A percentile compares a stretch with the other conserved stretches of the same genome.
Evolutionary conservation across 2,797 vertebrate species (phyloP).

Genomic region (Myotis planiceps): DNA sequence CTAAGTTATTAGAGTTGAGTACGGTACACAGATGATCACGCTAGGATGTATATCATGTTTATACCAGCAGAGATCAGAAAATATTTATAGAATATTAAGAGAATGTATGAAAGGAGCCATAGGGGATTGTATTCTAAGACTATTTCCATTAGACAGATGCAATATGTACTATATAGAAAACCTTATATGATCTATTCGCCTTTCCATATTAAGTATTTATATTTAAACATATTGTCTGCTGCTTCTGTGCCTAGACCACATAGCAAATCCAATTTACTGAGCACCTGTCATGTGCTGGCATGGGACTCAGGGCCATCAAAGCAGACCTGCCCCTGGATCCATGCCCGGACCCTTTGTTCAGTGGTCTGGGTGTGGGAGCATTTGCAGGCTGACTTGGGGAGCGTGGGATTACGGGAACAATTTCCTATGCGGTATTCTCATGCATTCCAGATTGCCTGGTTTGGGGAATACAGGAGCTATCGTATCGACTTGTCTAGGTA

Average conservation of each 20-base stretch:
- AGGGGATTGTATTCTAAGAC: not conserved
- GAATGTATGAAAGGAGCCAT: not conserved
- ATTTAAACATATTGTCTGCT: not conserved
- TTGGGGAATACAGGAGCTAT: rapidly evolving
- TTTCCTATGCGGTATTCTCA: rapidly evolving
- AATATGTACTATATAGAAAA: no score
- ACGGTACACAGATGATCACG: rapidly evolving
- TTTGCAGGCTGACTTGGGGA: not conserved
- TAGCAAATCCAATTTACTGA: not conserved
- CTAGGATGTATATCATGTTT: rapidly evolving
- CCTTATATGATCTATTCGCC: not conserved
- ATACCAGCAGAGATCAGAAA: not conserved
- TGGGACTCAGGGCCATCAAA: not conserved
- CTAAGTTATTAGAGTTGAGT: not conserved
- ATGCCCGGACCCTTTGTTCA: no score
- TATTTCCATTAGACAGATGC: not conserved
- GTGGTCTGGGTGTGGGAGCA: not conserved
- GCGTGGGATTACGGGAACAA: rapidly evolving
- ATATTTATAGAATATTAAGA: not conserved
- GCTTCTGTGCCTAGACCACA: not conserved
- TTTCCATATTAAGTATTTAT: not conserved
- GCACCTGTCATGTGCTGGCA: not conserved
- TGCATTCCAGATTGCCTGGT: not conserved
- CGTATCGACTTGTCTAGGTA: not conserved
- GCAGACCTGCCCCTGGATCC: not conserved